Evolutionary conservation across 2,888 invertebrate species (phyloP), one percentile per base, ranked within the genome.

Genomic region (Biston stratarius): DNA sequence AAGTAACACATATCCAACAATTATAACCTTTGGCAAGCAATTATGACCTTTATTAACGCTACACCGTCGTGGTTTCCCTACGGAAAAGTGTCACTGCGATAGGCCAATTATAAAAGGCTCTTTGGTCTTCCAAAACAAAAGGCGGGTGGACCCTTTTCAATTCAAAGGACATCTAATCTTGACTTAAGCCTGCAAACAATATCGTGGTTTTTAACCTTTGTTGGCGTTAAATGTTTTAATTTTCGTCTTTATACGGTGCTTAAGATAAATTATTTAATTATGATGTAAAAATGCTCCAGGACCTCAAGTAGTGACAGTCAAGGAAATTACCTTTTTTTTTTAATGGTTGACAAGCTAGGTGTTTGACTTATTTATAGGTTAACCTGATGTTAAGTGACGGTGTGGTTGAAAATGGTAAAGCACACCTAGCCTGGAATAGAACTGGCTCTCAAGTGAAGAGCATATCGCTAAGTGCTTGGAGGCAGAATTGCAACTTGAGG

Each of bases 141-240:
- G 57, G 47, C 14, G 36, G 42, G 42, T 61, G 12, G 48, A 64
- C 67, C 67, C 67, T 68, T 64, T 68, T 64, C 67, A 67, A 63
- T 65, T 36, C 48, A 69, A 64, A 67, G 63, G 69, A 63, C 64
- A 60, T 59, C 75, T 74, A 77, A 79, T 79, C 75, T 74, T 56
- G 64, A 66, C 60, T 75, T 74, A 75, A 77, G 72, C 75, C 72
- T 62, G 72, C 71, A 71, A 77, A 78, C 73, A 77, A 66, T 75
- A 71, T 77, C 61, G 65, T 64, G 59, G 58, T 61, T 62, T 45
- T 67, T 72, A 69, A 75, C 73, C 65, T 61, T 58, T 66, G 64
- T 63, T 24, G 24, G 57, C 52, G 61, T 56, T 70, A 74, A 75
- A 73, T 56, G 63, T 52, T 67, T 55, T 74, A 74, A 74, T 71